Conservation (phyloP, 1,140 invertebrate genomes). For the Sitophilus oryzae region DNA sequence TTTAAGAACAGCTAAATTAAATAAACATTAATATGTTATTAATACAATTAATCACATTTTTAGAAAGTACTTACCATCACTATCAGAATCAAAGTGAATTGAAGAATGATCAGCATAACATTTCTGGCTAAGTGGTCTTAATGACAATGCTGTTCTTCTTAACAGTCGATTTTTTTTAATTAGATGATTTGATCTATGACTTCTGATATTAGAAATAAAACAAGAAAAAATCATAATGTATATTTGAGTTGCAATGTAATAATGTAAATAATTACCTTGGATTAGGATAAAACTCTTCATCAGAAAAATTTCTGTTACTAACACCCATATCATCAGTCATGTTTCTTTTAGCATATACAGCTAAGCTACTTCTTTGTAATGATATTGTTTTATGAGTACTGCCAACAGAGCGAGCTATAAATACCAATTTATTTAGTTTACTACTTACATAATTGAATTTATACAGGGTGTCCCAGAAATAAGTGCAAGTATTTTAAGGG, state of each 20-base stretch:
- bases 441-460: no score
- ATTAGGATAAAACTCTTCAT: slow-evolving; percentile 35
- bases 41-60: neutral
- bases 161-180: slow-evolving; percentile 30
- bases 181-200: slow-evolving; percentile 24
- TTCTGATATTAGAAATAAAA: slow-evolving; percentile 19
- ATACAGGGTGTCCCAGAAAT: no score
- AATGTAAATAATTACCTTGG: neutral
- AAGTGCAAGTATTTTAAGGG: no score
- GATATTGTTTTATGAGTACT: slow-evolving; percentile 17
- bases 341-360: slow-evolving; percentile 32
- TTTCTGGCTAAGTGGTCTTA: slow-evolving; percentile 39
- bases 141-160: slow-evolving; percentile 36
- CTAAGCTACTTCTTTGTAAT: slow-evolving; percentile 28
- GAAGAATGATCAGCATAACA: slow-evolving; percentile 40
- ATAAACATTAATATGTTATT: neutral
- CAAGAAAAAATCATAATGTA: slow-evolving; percentile 7
- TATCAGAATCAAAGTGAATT: slow-evolving; percentile 35
- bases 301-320: slow-evolving; percentile 36
- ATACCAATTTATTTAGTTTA: no score
- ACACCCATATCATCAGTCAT: slow-evolving; percentile 38
- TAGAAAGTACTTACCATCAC: slow-evolving; percentile 28
- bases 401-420: slow-evolving; percentile 5
- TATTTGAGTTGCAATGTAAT: neutral
- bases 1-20: slow-evolving; percentile 40